A percentile compares a stretch with the other conserved stretches of the same genome.
phyloP scores from a whole-genome alignment of 2,113 vertebrate species.

The Baryphthengus martii region DNA sequence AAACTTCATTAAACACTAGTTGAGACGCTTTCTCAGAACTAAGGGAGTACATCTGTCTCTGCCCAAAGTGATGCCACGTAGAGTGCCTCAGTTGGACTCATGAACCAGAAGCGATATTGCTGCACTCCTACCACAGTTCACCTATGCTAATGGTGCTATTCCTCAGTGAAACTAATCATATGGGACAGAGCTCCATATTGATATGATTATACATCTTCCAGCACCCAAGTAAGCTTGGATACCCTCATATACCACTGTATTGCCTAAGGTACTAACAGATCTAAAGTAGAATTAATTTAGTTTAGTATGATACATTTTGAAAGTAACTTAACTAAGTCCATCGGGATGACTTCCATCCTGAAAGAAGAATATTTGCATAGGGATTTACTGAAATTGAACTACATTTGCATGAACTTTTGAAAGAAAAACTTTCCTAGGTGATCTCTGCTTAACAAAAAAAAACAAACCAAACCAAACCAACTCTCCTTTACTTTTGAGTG shows the following conservation, averaged over 20 bases:
- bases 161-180: not conserved
- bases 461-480: not conserved
- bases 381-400: not conserved
- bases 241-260: not conserved
- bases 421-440: not conserved
- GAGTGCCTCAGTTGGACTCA: not conserved
- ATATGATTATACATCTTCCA: not conserved
- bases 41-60: not conserved
- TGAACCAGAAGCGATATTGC: not conserved
- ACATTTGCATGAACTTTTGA: not conserved
- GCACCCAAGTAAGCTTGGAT: not conserved
- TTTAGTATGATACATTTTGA: not conserved
- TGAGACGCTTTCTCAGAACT: not conserved
- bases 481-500: not conserved
- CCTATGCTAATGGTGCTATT: not conserved
- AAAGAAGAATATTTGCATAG: not conserved
- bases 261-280: not conserved
- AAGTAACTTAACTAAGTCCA: conserved; percentile 2
- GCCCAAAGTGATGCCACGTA: not conserved
- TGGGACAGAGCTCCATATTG: not conserved
- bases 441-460: not conserved
- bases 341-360: not conserved
- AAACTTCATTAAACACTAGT: not conserved
- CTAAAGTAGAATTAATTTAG: not conserved
- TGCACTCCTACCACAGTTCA: not conserved